A percentile compares a stretch with the other conserved stretches of the same genome.
These are phyloP conservation scores for Apodemia duryi DNA, from an alignment of 2,888 invertebrate genomes.

Conservation along the genomic window DNA sequence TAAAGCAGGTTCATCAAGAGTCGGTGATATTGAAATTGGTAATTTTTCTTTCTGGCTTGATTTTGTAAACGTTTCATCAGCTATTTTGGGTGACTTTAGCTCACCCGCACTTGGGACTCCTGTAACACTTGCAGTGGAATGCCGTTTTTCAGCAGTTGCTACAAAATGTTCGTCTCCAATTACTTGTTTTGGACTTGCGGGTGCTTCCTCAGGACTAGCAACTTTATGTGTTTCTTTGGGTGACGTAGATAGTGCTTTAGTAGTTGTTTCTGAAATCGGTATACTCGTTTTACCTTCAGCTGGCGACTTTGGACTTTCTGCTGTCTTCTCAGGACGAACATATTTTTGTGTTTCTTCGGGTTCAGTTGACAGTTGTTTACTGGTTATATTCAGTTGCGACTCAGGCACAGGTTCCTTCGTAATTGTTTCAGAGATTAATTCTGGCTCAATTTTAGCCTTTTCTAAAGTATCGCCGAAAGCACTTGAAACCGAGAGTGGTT, in stretches of 20 bases:
- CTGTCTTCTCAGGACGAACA: too few relatives aligned
- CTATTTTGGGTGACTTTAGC: neutral
- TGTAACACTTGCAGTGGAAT: too few relatives aligned
- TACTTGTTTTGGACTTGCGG: neutral
- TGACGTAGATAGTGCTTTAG: neutral
- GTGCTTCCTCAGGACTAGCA: too few relatives aligned
- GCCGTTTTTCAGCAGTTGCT: too few relatives aligned
- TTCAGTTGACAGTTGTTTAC: too few relatives aligned
- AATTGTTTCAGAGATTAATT: neutral
- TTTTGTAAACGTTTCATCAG: neutral
- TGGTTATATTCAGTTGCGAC: neutral
- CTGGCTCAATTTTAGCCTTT: too few relatives aligned
- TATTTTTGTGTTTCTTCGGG: too few relatives aligned
- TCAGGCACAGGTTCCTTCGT: too few relatives aligned
- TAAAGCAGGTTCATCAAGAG: too few relatives aligned
- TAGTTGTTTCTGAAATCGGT: neutral
- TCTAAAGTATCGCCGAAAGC: too few relatives aligned
- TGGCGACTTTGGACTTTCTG: neutral
- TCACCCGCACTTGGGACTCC: neutral
- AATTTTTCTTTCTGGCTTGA: neutral
- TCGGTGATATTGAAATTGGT: neutral
- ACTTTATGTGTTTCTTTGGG: too few relatives aligned
- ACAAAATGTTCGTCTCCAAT: neutral
- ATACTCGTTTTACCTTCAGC: neutral
- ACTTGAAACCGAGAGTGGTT: neutral